Evolutionary conservation across 2,888 invertebrate species (phyloP).

Genomic region (Trichacis sp.): DNA sequence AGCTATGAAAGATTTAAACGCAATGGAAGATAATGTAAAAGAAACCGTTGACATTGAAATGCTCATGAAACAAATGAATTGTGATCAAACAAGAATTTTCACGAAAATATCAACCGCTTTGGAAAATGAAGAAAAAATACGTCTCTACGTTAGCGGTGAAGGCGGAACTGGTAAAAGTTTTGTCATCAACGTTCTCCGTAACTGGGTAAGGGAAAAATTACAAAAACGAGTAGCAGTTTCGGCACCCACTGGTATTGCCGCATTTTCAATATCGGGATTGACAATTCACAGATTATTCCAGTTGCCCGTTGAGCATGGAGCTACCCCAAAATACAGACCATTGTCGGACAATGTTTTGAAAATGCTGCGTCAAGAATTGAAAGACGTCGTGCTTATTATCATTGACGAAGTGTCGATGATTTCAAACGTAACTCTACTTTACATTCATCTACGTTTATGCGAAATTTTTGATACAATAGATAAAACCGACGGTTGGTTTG

Average conservation of each 20-base stretch:
- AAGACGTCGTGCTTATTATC: conserved; percentile 50
- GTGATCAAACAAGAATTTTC: conserved; percentile 47
- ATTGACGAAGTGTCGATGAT: conserved; percentile 54
- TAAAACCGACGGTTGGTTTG: conserved; percentile 54
- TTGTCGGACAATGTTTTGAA: conserved; percentile 48
- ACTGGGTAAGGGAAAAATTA: conserved; percentile 36
- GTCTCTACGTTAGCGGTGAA: no score
- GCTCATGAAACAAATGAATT: conserved; percentile 47
- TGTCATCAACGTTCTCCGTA: no score
- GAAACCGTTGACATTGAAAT: no score
- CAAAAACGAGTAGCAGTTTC: conserved; percentile 47
- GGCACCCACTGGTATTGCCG: conserved; percentile 57
- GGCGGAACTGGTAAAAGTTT: no score
- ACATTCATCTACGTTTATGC: conserved; percentile 46
- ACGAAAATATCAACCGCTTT: no score
- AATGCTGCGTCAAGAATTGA: conserved; percentile 44
- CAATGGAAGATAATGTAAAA: no score
- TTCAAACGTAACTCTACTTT: conserved; percentile 47
- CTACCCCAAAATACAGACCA: conserved; percentile 46
- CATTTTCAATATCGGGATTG: conserved; percentile 56
- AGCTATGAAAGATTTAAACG: conserved; percentile 47
- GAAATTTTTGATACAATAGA: conserved; percentile 55
- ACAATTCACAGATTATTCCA: conserved; percentile 56
- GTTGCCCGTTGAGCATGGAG: conserved; percentile 52
- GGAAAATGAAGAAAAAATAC: no score